phyloP scores from a whole-genome alignment of 1,140 invertebrate genomes.

The Sinonovacula constricta region DNA sequence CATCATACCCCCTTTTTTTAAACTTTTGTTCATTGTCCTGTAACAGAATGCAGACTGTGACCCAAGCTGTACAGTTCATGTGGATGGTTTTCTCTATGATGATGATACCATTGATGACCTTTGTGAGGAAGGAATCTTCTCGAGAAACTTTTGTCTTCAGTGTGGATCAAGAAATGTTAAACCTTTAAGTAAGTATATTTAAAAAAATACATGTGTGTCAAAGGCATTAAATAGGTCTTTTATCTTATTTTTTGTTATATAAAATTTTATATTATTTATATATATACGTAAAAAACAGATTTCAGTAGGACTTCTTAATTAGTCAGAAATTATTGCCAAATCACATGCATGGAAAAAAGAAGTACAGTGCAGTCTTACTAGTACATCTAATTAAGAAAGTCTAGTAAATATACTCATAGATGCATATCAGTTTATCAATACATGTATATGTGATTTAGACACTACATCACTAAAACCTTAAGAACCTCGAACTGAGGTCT shows the following conservation, averaged over 20 bases:
- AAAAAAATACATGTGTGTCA: background rate
- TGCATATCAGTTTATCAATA: too few relatives aligned
- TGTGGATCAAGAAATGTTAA: constrained; percentile 83
- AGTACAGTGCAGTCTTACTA: too few relatives aligned
- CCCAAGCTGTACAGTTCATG: constrained; percentile 80
- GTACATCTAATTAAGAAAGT: too few relatives aligned
- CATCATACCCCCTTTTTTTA: background rate
- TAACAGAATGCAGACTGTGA: constrained; percentile 83
- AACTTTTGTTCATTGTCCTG: background rate
- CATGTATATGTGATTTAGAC: too few relatives aligned
- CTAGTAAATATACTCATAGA: too few relatives aligned
- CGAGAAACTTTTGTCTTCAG: constrained; percentile 83
- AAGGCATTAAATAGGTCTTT: background rate
- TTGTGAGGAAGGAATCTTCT: constrained; percentile 82
- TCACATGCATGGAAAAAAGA: too few relatives aligned
- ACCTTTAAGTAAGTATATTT: constrained; percentile 79
- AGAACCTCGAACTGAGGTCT: too few relatives aligned
- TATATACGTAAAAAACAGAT: too few relatives aligned
- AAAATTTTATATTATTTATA: background rate
- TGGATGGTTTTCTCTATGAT: constrained; percentile 87
- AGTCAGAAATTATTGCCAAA: background rate
- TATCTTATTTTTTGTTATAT: background rate
- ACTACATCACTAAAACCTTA: too few relatives aligned
- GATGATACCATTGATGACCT: constrained; percentile 83
- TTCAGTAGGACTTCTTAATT: background rate